These are phyloP conservation scores for Craterocephalus amniculus DNA, from an alignment of 2,797 vertebrate genomes.

Conservation along the genomic window DNA sequence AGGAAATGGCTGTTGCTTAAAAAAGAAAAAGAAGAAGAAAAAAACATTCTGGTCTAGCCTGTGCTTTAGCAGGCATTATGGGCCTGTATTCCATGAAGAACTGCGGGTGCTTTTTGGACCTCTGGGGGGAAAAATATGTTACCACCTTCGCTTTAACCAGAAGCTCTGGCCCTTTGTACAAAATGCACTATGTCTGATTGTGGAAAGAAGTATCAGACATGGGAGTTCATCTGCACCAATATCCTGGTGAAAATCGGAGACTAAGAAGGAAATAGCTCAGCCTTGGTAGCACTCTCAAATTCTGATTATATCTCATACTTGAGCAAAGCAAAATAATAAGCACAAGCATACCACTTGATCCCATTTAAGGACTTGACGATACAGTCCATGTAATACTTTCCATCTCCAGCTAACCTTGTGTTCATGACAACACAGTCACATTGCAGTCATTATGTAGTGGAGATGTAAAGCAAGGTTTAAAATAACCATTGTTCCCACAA, in stretches of 20 bases:
- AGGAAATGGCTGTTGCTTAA: not conserved
- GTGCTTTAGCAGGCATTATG: not conserved
- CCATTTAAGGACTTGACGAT: not conserved
- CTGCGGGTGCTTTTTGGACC: not conserved
- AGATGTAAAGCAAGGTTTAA: not conserved
- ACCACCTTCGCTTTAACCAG: not conserved
- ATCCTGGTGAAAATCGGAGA: no score
- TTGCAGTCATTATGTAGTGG: not conserved
- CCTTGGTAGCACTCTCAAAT: not conserved
- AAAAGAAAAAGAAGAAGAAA: not conserved
- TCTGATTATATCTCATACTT: no score
- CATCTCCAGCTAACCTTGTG: not conserved
- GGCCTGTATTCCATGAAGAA: not conserved
- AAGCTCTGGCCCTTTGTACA: not conserved
- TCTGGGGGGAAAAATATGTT: not conserved
- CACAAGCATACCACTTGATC: not conserved
- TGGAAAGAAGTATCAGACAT: not conserved
- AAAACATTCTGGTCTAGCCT: not conserved
- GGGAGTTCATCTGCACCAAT: not conserved
- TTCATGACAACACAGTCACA: not conserved
- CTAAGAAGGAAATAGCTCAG: not conserved
- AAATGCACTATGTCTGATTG: no score
- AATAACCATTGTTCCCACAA: not conserved
- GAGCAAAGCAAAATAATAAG: not conserved
- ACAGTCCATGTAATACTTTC: no score